Percentiles rank a stretch among this genome's conserved stretches.
Conservation (phyloP, 2,888 invertebrate genomes). For the Andrena marginata region DNA sequence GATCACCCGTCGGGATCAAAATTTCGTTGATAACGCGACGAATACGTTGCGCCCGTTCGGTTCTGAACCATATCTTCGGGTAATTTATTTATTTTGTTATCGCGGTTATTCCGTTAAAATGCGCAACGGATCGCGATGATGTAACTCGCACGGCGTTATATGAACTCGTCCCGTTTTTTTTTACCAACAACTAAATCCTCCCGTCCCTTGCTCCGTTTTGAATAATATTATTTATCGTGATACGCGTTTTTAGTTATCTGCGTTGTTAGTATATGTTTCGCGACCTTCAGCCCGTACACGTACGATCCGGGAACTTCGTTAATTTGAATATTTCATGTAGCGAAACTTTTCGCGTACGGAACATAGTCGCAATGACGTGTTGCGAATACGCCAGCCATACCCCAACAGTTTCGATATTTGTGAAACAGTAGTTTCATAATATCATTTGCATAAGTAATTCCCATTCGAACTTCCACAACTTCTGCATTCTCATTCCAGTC, state of each 20-base stretch:
- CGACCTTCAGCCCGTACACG: constrained; percentile 49
- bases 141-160: constrained; percentile 18
- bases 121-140: constrained; percentile 24
- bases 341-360: constrained; percentile 28
- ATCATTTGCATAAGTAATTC: background rate
- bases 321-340: constrained; percentile 32
- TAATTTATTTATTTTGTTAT: background rate
- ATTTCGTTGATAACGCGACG: background rate
- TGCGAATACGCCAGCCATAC: background rate
- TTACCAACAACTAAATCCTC: background rate
- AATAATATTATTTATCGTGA: constrained; percentile 41
- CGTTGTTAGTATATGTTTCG: constrained; percentile 9
- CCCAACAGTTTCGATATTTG: background rate
- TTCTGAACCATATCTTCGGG: background rate
- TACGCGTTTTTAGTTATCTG: constrained; percentile 42
- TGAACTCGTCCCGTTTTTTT: constrained; percentile 2
- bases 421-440: background rate
- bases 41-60: background rate
- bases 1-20: background rate
- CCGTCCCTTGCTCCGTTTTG: background rate
- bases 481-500: background rate
- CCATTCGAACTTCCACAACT: background rate
- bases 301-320: constrained; percentile 46
- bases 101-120: background rate
- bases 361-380: constrained; percentile 33